Evolutionary conservation across 2,113 vertebrate species (phyloP).

Genomic region (Tympanuchus pallidicinctus): DNA sequence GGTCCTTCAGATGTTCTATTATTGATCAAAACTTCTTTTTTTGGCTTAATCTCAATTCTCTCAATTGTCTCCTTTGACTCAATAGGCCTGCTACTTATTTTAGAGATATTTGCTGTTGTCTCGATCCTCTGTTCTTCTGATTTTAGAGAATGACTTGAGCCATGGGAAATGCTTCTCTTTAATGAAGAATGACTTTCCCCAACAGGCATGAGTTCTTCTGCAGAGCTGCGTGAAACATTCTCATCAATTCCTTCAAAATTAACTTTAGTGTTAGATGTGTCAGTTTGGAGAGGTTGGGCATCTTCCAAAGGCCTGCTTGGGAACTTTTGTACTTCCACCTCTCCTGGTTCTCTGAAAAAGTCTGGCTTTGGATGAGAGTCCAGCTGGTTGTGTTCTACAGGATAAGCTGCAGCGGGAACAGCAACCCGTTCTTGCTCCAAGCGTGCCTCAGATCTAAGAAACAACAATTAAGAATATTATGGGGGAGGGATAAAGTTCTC

Average conservation of each 20-base stretch:
- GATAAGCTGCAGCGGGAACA: conserved; percentile 76
- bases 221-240: conserved; percentile 71
- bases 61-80: conserved; percentile 85
- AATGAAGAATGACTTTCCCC: conserved; percentile 83
- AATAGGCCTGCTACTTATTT: conserved; percentile 72
- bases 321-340: conserved; percentile 82
- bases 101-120: conserved; percentile 69
- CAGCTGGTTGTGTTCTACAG: conserved; percentile 83
- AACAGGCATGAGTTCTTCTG: conserved; percentile 81
- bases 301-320: conserved; percentile 85
- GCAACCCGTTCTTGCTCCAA: conserved; percentile 75
- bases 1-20: conserved; percentile 79
- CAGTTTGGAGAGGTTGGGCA: conserved; percentile 75
- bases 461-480: background rate
- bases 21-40: conserved; percentile 85
- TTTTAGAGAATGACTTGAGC: conserved; percentile 88
- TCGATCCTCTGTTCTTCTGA: conserved; percentile 90
- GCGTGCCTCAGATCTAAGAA: conserved; percentile 72
- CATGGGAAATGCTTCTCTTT: conserved; percentile 90
- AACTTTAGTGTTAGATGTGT: conserved; percentile 70
- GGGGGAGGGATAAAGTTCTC: accelerated
- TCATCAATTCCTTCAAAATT: conserved; percentile 83
- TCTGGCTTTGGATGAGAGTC: conserved; percentile 87
- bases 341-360: conserved; percentile 86
- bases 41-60: conserved; percentile 85